Evolutionary conservation across 2,797 vertebrate species (phyloP).

Genomic region (Hybognathus amarus): DNA sequence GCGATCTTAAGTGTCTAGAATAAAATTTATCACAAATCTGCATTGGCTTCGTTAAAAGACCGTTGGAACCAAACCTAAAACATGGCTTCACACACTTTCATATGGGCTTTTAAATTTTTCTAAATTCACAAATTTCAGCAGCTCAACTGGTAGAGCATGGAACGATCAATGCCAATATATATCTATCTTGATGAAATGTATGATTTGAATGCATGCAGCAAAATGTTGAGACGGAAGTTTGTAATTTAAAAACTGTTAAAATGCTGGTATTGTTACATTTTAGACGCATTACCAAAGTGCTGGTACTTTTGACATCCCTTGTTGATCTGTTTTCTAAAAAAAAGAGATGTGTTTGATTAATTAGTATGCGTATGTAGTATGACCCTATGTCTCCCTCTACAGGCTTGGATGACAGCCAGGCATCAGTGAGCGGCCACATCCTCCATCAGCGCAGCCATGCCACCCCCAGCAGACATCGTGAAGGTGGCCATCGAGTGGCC

Average conservation of each 20-base stretch:
- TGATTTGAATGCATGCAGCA: not conserved
- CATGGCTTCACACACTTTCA: not conserved
- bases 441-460: conserved; percentile 80
- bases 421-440: conserved; percentile 72
- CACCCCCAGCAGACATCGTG: conserved; percentile 92
- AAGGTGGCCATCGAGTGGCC: conserved; percentile 99
- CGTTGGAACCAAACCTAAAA: not conserved
- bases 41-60: not conserved
- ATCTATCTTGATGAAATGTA: not conserved
- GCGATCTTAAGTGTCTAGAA: not conserved
- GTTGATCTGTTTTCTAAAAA: not conserved
- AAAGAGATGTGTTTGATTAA: not conserved
- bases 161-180: not conserved
- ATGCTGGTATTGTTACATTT: not conserved
- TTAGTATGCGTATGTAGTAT: not conserved
- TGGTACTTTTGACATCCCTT: not conserved
- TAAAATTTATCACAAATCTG: not conserved
- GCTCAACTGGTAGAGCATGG: not conserved
- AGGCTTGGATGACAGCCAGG: conserved; percentile 84
- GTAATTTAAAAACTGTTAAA: not conserved
- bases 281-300: not conserved
- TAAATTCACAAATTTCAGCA: not conserved
- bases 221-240: not conserved
- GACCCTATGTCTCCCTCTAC: conserved; percentile 52
- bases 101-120: not conserved